Conservation (phyloP, 1,140 invertebrate species). For the Caenorhabditis elegans region WBcel235 BX284602.5:8065001-8065500, state of each 20-base stretch:
- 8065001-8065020: slow-evolving; percentile 98
- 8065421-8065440: background rate
- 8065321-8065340: slow-evolving; percentile 87
- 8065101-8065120: slow-evolving; percentile 69
- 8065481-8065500: slow-evolving; percentile 68
- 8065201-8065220: slow-evolving; percentile 76
- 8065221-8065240: slow-evolving; percentile 81
- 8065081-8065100: slow-evolving; percentile 86
- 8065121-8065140: too few relatives aligned
- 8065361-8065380: slow-evolving; percentile 96
- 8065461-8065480: background rate
- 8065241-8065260: slow-evolving; percentile 90
- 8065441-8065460: background rate
- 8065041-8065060: slow-evolving; percentile 90
- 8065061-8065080: slow-evolving; percentile 89
- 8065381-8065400: slow-evolving; percentile 87
- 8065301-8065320: slow-evolving; percentile 84
- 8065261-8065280: slow-evolving; percentile 95
- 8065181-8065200: slow-evolving; percentile 55
- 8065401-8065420: slow-evolving; percentile 53
- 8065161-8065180: slow-evolving; percentile 48
- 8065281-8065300: slow-evolving; percentile 88
- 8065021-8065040: slow-evolving; percentile 98
- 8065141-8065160: background rate
- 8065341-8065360: slow-evolving; percentile 90